A percentile compares a stretch with the other conserved stretches of the same genome.
Evolutionary conservation across 2,113 vertebrate genomes (phyloP).

Genomic region (Xenus cinereus): DNA sequence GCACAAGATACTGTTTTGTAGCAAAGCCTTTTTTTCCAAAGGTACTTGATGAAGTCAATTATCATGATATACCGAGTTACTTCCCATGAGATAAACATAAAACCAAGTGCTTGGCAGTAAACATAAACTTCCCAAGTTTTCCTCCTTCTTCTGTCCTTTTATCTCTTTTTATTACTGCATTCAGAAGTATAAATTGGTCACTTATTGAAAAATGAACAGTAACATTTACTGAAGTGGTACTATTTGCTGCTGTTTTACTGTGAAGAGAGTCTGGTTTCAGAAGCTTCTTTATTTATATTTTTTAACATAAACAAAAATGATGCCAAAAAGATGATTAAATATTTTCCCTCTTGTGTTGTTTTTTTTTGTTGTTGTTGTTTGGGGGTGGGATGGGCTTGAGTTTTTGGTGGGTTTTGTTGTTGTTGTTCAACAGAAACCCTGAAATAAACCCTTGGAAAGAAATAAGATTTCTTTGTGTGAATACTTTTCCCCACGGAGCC

Average conservation of each 20-base stretch:
- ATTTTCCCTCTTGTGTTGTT: not conserved
- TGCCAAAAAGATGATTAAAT: not conserved
- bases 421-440: not conserved
- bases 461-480: not conserved
- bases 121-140: constrained; percentile 33
- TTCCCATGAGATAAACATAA: constrained; percentile 35
- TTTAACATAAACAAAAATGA: constrained; percentile 12
- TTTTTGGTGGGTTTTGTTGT: not conserved
- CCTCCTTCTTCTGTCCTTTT: constrained; percentile 28
- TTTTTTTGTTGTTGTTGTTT: not conserved
- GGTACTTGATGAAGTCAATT: constrained; percentile 26
- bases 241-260: not conserved
- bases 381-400: too few relatives aligned
- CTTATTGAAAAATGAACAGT: constrained; percentile 35
- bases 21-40: not conserved
- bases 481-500: not conserved
- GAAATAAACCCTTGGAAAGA: not conserved
- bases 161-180: constrained; percentile 35
- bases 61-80: not conserved
- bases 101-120: constrained; percentile 27
- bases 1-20: not conserved
- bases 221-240: not conserved
- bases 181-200: constrained; percentile 29
- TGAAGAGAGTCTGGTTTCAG: not conserved
- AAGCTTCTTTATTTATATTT: not conserved